A percentile compares a stretch with the other conserved stretches of the same genome.
phyloP scores from a whole-genome alignment of 2,797 vertebrate species.

The Phataginus tetradactyla region DNA sequence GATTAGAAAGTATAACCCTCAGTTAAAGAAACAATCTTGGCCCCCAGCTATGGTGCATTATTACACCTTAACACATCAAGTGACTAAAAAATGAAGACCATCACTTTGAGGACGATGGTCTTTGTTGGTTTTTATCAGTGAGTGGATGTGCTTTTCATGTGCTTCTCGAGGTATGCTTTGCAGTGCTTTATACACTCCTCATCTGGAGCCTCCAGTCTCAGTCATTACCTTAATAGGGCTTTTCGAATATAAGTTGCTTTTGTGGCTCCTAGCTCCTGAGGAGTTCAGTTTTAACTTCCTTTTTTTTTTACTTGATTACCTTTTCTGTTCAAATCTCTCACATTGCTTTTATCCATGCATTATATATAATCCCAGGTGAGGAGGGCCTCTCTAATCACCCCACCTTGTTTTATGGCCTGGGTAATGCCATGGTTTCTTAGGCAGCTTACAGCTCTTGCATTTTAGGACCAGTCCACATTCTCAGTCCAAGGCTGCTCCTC shows the following conservation, averaged over 20 bases:
- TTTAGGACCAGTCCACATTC: background rate
- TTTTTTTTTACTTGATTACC: conserved; percentile 30
- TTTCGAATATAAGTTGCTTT: background rate
- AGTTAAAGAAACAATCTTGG: background rate
- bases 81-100: rapidly evolving
- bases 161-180: rapidly evolving
- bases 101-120: rapidly evolving
- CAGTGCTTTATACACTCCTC: background rate
- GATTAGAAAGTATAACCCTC: background rate
- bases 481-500: background rate
- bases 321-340: background rate
- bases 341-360: background rate
- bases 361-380: background rate
- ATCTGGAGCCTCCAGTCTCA: background rate
- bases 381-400: background rate
- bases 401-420: background rate
- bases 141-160: rapidly evolving
- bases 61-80: background rate
- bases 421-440: background rate
- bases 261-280: background rate
- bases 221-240: background rate
- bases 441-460: background rate
- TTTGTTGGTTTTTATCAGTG: background rate
- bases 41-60: background rate
- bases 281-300: background rate